Conservation (phyloP, 1,140 invertebrate genomes). For the Drosophila repleta region DNA sequence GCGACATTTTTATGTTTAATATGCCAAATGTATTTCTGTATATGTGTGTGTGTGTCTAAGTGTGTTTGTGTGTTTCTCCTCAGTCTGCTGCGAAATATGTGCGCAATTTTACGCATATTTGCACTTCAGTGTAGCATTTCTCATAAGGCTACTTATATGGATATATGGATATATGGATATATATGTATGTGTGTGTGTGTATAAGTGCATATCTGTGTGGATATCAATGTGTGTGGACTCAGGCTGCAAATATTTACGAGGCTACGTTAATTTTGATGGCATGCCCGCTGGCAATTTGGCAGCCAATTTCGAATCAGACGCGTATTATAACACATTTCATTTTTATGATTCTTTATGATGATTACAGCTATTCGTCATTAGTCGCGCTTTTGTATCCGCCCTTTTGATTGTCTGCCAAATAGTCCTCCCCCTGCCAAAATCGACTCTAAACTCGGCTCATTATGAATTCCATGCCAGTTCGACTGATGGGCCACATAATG, state of each 20-base stretch:
- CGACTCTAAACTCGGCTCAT: constrained; percentile 30
- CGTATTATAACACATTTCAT: constrained; percentile 45
- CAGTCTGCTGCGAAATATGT: constrained; percentile 33
- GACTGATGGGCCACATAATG: constrained; percentile 22
- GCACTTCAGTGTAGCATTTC: constrained; percentile 59
- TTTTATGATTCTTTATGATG: constrained; percentile 62
- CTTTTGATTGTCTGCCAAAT: constrained; percentile 51
- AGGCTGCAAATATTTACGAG: constrained; percentile 66
- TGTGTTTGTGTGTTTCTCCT: constrained; percentile 29
- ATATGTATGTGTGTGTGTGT: background rate
- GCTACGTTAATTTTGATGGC: constrained; percentile 76
- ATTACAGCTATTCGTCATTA: constrained; percentile 74
- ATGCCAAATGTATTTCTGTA: constrained; percentile 34
- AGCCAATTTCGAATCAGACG: constrained; percentile 18
- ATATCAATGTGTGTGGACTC: background rate
- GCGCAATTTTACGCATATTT: constrained; percentile 78
- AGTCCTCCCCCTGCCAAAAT: background rate
- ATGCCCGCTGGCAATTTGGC: constrained; percentile 52
- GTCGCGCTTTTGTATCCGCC: constrained; percentile 48
- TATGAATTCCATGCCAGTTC: constrained; percentile 35
- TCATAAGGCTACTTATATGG: constrained; percentile 31
- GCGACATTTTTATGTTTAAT: constrained; percentile 46
- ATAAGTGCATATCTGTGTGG: background rate
- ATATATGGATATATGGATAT: too few relatives aligned
- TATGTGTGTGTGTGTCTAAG: constrained; percentile 30